A percentile compares a stretch with the other conserved stretches of the same genome.
phyloP scores from a whole-genome alignment of 1,140 invertebrate species.

The Zaprionus nigranus region DNA sequence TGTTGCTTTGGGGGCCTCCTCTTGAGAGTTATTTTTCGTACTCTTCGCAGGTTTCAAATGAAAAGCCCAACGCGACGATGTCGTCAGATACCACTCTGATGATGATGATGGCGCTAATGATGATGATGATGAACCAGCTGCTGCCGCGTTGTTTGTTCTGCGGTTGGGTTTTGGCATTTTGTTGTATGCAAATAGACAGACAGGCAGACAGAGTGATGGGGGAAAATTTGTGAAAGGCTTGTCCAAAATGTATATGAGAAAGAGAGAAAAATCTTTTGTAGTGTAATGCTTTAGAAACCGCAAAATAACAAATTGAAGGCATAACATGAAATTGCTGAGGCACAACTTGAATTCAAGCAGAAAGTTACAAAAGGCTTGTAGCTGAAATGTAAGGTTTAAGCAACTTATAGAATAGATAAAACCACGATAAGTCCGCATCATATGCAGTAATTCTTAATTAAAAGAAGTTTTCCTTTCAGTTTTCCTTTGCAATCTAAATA shows the following conservation, averaged over 20 bases:
- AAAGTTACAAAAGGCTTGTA: conserved; percentile 37
- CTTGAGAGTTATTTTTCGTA: conserved; percentile 48
- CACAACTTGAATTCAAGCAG: conserved; percentile 24
- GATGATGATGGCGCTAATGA: conserved; percentile 32
- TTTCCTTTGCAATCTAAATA: neutral
- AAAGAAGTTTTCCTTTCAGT: neutral
- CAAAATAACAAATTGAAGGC: conserved; percentile 46
- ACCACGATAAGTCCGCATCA: neutral
- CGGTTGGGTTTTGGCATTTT: conserved; percentile 61
- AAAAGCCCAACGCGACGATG: conserved; percentile 66
- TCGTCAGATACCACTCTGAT: conserved; percentile 25
- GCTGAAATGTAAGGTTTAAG: conserved; percentile 10
- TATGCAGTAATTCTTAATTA: neutral
- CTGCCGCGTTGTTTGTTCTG: conserved; percentile 49
- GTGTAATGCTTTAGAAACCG: conserved; percentile 56
- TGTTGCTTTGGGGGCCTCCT: conserved; percentile 33
- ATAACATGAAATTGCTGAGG: neutral
- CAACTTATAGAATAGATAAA: neutral
- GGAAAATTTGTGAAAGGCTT: conserved; percentile 68
- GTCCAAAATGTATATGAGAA: conserved; percentile 75
- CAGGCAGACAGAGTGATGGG: conserved; percentile 1
- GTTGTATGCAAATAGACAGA: conserved; percentile 46
- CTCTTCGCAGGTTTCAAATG: conserved; percentile 51
- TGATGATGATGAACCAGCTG: conserved; percentile 34
- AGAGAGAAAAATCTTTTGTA: conserved; percentile 53